phyloP scores from a whole-genome alignment of 1,140 invertebrate species.

The Panagrolaimus sp. region DNA sequence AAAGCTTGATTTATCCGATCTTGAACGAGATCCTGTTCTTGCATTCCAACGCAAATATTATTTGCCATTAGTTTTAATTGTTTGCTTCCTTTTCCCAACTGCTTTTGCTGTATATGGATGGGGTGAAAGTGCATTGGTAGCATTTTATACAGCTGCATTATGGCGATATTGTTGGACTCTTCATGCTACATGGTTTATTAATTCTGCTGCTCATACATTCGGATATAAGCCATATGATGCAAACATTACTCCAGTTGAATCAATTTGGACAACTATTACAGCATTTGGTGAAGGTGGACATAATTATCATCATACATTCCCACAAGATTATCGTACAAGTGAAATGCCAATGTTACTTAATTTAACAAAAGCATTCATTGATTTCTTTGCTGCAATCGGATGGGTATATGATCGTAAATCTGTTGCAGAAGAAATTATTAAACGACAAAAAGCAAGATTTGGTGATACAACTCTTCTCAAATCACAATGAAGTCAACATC shows the following conservation, averaged over 20 bases:
- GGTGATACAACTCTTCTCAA: not conserved
- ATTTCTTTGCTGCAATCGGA: constrained; percentile 72
- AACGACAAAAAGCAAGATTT: constrained; percentile 40
- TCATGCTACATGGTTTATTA: constrained; percentile 90
- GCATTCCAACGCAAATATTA: constrained; percentile 82
- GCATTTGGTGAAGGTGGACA: constrained; percentile 44
- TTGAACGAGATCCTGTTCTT: constrained; percentile 76
- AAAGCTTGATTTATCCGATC: constrained; percentile 76
- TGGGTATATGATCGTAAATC: constrained; percentile 78
- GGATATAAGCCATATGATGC: constrained; percentile 81
- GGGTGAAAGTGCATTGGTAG: constrained; percentile 72
- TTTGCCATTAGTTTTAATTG: constrained; percentile 70
- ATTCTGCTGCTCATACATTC: constrained; percentile 60
- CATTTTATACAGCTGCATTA: constrained; percentile 75
- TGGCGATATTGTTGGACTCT: constrained; percentile 78
- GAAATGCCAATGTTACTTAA: constrained; percentile 74
- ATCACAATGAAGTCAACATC: not conserved
- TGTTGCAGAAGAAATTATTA: constrained; percentile 38
- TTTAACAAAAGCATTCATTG: constrained; percentile 73
- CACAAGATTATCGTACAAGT: constrained; percentile 83
- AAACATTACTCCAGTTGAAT: constrained; percentile 65
- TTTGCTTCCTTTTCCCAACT: constrained; percentile 80
- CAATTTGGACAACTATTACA: constrained; percentile 44
- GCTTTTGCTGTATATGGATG: constrained; percentile 74
- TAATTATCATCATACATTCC: constrained; percentile 84